Percentiles rank a stretch among this genome's conserved stretches.
Evolutionary conservation across 2,113 vertebrate species (phyloP).

Genomic region (Gracilinanus agilis): DNA sequence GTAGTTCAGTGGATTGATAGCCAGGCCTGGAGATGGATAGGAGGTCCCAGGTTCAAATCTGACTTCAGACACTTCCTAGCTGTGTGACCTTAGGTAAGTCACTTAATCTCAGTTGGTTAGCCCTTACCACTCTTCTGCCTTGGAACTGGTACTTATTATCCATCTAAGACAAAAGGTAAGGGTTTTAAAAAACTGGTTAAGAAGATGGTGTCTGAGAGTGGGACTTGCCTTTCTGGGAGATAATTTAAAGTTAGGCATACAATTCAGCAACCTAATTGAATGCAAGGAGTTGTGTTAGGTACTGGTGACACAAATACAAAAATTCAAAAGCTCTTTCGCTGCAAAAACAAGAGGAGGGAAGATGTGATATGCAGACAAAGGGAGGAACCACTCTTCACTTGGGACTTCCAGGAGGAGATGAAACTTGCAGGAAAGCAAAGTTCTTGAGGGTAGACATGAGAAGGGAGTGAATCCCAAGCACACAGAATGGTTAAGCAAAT

Average conservation of each 20-base stretch:
- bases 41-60: too few species aligned
- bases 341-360: background rate
- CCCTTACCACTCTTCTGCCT: too few species aligned
- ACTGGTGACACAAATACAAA: background rate
- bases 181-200: background rate
- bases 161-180: too few species aligned
- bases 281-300: background rate
- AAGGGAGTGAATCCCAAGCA: background rate
- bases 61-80: too few species aligned
- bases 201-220: background rate
- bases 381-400: background rate
- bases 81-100: too few species aligned
- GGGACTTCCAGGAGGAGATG: background rate
- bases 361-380: background rate
- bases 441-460: background rate
- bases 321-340: background rate
- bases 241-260: background rate
- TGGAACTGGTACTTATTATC: too few species aligned
- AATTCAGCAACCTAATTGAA: background rate
- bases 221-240: background rate
- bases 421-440: too few species aligned
- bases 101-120: too few species aligned
- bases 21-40: too few species aligned
- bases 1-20: too few species aligned
- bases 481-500: background rate